Base-by-base conservation (phyloP, 1,140 invertebrate genomes). In the Phthorimaea operculella region DNA sequence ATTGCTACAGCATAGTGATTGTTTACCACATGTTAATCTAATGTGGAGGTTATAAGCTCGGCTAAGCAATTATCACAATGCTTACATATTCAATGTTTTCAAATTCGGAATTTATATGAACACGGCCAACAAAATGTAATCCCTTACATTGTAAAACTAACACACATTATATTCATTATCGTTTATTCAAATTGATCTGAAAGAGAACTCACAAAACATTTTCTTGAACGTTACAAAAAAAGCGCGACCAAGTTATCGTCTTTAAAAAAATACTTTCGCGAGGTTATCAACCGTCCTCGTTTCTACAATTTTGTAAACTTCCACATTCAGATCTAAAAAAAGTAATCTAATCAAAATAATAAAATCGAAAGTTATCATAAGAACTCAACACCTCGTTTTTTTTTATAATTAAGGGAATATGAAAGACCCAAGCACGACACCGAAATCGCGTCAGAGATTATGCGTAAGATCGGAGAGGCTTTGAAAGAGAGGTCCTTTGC, bases 141-240 rank as follows among this genome's bases (percentile, higher is more conserved):
- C 52, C 47, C 56, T 65, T 68, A 62, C 14, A 18, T 49, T 36
- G 18, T 58, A 67, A 67, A 68, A 60, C 67, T 76, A 76, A 76
- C 73, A 78, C 73, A 77, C 72, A 64, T 61, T 61, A 66, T 61
- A 75, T 74, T 70, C 47, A 33, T 56, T 51, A 56, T 67, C 50
- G 28, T 68, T 67, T 68, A 66, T 73, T 68, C 47, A 70, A 76
- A 73, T 74, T 28, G 72, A 82, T 83, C 77, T 83, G 75, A 80
- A 81, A 76, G 66, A 79, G 66, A 75, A 71, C 72, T 68, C 67
- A 72, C 66, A 77, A 79, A 70, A 66, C 57, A 65, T 72, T 60
- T 59, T 53, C 5, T n/a, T 6, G 21, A 28, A 47, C 16, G 9
- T 15, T 47, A 18, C 45, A 15, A 47, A 16, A 47, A 47, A 16